Conservation (phyloP, 2,888 invertebrate genomes). For the Thereva unica region DNA sequence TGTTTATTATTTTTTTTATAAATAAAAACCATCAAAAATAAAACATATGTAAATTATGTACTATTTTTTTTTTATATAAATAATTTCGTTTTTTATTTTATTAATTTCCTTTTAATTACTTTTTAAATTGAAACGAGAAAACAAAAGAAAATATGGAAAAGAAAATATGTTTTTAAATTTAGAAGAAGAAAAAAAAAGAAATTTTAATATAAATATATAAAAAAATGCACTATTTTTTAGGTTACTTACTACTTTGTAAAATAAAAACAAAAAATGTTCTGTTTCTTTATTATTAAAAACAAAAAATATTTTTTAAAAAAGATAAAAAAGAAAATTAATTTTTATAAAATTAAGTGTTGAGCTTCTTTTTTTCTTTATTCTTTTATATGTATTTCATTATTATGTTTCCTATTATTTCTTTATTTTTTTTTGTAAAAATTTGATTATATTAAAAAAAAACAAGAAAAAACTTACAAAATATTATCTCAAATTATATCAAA, state of each 20-base stretch:
- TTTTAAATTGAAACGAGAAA: too few relatives aligned
- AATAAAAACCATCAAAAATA: background rate
- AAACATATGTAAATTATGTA: slow-evolving; percentile 8
- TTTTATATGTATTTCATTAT: background rate
- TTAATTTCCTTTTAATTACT: background rate
- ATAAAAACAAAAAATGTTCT: too few relatives aligned
- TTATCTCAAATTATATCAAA: too few relatives aligned
- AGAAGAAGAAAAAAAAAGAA: too few relatives aligned
- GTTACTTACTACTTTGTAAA: too few relatives aligned
- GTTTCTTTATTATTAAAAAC: slow-evolving; percentile 1
- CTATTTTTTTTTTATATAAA: background rate
- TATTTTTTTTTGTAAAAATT: too few relatives aligned
- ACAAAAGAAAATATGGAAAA: background rate
- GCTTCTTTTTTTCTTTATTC: background rate
- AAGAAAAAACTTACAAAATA: too few relatives aligned
- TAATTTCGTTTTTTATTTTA: background rate
- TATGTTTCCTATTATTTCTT: too few relatives aligned
- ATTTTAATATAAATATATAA: too few relatives aligned
- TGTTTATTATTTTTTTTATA: slow-evolving; percentile 21
- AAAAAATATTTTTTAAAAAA: background rate
- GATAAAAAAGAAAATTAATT: slow-evolving; percentile 8
- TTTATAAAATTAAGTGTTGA: slow-evolving; percentile 4
- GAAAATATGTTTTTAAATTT: too few relatives aligned
- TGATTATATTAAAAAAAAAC: too few relatives aligned
- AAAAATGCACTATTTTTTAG: too few relatives aligned